Evolutionary conservation across 2,888 invertebrate species (phyloP), one percentile per base, ranked within the genome.

Genomic region (Drosophila subsilvestris): DNA sequence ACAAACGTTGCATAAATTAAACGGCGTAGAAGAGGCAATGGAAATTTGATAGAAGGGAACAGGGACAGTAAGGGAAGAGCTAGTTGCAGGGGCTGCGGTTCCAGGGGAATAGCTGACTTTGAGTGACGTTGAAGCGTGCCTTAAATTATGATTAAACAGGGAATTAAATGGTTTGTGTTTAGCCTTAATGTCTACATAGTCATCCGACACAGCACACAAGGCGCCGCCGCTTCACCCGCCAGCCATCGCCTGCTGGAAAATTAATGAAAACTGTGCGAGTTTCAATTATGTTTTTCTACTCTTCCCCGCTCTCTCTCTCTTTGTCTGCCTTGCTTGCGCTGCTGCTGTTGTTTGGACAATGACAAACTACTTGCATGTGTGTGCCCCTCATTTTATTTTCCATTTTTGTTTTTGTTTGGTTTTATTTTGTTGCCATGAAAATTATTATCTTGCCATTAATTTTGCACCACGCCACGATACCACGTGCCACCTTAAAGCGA

Each of bases 131-230:
- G 77, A 74, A 77, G 63, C 69, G 66, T 56, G 50, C 75, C 74
- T 77, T 74, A 79, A 87, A 79, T 79, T 74, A 88, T 86, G 78
- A 86, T 82, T 86, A 78, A 80, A 63, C 75, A 72, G 53, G 55
- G 68, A 69, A 73, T 88, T 83, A 79, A 81, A 79, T 71, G 76
- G 87, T 72, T 75, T 80, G 68, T 75, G 61, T 55, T 77, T 58
- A 62, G 70, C 65, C 60, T 60, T 47, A 65, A 61, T 58, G 60
- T 45, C 44, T 29, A 32, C 47, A 54, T 61, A 25, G 32, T 20
- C 50, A 29, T 49, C n/a, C 37, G 37, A 1, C 2, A 37, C 14
- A 37, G 37, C 37, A n/a, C 37, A 37, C 37, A n/a, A n/a, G 37
- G n/a, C 20, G 17, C 9, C 10, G n/a, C 29, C 29, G n/a, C 5